Evolutionary conservation across 2,113 vertebrate genomes (phyloP).

Genomic region (Pimephales promelas): DNA sequence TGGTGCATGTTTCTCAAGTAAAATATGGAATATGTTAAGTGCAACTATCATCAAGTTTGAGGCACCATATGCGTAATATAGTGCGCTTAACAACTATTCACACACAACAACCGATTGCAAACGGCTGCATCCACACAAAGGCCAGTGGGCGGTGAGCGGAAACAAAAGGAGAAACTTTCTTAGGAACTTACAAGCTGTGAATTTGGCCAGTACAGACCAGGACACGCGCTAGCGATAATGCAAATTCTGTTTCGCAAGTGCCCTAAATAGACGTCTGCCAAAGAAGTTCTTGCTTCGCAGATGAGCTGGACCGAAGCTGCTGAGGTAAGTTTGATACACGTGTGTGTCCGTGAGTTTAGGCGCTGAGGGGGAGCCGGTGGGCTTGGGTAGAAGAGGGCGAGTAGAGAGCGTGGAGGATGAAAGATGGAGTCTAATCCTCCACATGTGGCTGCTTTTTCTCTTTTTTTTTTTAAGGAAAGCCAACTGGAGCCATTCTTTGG

Average conservation of each 20-base stretch:
- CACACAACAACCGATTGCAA: neutral
- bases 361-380: slow-evolving; percentile 59
- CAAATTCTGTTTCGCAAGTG: slow-evolving; percentile 31
- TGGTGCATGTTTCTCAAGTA: slow-evolving; percentile 65
- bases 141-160: slow-evolving; percentile 24
- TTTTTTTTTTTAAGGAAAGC: slow-evolving; percentile 74
- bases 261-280: slow-evolving; percentile 30
- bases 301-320: slow-evolving; percentile 24
- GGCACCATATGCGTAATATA: slow-evolving; percentile 67
- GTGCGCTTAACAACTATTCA: slow-evolving; percentile 1
- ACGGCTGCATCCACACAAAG: slow-evolving; percentile 15
- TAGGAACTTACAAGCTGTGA: slow-evolving; percentile 16
- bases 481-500: slow-evolving; percentile 81
- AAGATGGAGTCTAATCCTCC: slow-evolving; percentile 82
- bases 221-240: slow-evolving; percentile 14
- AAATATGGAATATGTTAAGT: slow-evolving; percentile 68
- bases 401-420: slow-evolving; percentile 78
- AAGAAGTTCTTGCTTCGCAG: slow-evolving; percentile 32
- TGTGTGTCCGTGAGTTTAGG: slow-evolving; percentile 62
- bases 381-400: slow-evolving; percentile 70
- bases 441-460: slow-evolving; percentile 74
- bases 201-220: slow-evolving; percentile 29
- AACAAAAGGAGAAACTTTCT: slow-evolving; percentile 35
- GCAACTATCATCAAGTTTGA: slow-evolving; percentile 57
- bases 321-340: slow-evolving; percentile 57